Evolutionary conservation across 2,888 invertebrate genomes (phyloP).

Genomic region (Morinoia aosen): DNA sequence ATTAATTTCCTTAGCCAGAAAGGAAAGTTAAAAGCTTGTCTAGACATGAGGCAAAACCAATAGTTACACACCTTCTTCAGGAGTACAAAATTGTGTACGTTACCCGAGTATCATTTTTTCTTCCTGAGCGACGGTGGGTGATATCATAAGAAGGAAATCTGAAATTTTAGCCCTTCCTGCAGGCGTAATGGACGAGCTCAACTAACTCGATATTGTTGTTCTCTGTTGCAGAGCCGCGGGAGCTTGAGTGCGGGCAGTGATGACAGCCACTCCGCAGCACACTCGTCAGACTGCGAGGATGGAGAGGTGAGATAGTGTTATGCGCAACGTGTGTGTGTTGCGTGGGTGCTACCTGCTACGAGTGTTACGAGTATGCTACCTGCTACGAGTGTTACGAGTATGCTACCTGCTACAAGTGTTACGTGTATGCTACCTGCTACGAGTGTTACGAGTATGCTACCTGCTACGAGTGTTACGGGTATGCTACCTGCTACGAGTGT

Average conservation of each 20-base stretch:
- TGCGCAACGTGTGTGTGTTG: no score
- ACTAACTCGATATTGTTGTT: background rate
- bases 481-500: no score
- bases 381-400: no score
- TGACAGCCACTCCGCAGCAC: slow-evolving; percentile 64
- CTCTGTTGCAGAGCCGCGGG: slow-evolving; percentile 64
- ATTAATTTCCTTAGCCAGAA: no score
- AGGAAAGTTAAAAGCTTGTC: no score
- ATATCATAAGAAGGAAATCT: background rate
- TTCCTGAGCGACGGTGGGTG: background rate
- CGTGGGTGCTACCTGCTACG: no score
- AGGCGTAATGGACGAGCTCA: background rate
- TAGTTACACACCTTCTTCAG: background rate
- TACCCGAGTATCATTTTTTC: background rate
- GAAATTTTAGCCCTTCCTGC: background rate
- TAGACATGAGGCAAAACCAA: background rate
- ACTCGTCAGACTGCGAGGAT: slow-evolving; percentile 66
- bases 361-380: no score
- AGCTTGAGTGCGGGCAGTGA: slow-evolving; percentile 66
- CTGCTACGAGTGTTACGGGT: no score
- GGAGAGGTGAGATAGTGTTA: slow-evolving; percentile 55
- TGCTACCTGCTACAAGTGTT: no score
- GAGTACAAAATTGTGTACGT: background rate
- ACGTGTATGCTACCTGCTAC: no score
- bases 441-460: no score